phyloP scores from a whole-genome alignment of 2,888 invertebrate species.

The Chrysolina oricalcia region DNA sequence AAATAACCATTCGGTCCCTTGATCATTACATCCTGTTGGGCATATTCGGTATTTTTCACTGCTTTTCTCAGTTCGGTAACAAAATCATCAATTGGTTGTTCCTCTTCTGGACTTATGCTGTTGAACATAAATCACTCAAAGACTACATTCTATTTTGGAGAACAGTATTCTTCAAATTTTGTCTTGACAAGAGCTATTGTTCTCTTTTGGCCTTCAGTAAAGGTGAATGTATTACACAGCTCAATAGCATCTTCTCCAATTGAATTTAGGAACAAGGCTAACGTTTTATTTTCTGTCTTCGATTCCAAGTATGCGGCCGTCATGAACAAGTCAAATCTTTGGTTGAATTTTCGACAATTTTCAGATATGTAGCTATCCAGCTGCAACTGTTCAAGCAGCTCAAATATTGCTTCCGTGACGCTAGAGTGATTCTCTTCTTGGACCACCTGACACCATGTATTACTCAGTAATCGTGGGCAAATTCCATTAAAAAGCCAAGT shows the following conservation, averaged over 20 bases:
- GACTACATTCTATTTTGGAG: slow-evolving; percentile 41
- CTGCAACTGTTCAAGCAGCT: too few species aligned
- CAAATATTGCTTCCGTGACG: too few species aligned
- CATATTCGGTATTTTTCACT: slow-evolving; percentile 57
- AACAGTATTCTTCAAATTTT: slow-evolving; percentile 37
- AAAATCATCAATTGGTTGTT: slow-evolving; percentile 59
- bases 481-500: too few species aligned
- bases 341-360: background rate
- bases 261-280: background rate
- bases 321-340: background rate
- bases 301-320: background rate
- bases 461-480: too few species aligned
- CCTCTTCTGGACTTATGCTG: too few species aligned
- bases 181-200: too few species aligned
- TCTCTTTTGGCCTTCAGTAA: too few species aligned
- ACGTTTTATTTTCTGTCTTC: background rate
- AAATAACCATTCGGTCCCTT: slow-evolving; percentile 57
- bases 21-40: slow-evolving; percentile 54
- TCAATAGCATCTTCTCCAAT: slow-evolving; percentile 17
- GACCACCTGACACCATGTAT: too few species aligned
- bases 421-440: too few species aligned
- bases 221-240: too few species aligned
- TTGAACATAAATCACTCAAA: slow-evolving; percentile 35
- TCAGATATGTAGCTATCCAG: background rate
- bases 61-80: slow-evolving; percentile 56